Conservation (phyloP, 2,797 vertebrate species). For the Diplodus puntazzo region DNA sequence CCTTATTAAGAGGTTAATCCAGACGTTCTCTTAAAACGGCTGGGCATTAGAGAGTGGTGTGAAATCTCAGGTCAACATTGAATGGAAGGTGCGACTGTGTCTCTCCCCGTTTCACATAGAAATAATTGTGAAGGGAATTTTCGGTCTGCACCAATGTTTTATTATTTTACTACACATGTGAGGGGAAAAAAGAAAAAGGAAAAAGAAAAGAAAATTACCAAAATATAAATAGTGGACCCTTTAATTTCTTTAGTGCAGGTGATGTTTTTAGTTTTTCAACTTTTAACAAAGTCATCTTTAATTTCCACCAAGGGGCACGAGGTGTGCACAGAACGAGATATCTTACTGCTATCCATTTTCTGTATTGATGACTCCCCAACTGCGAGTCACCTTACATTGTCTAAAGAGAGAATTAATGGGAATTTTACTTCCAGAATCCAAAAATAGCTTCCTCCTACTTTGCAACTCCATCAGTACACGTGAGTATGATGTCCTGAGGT, state of each 20-base stretch:
- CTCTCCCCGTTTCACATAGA: background rate
- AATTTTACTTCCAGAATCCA: conserved; percentile 3
- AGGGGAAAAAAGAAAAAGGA: no score
- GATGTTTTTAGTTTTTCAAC: background rate
- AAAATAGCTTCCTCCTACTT: conserved; percentile 14
- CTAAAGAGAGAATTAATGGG: background rate
- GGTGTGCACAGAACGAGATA: background rate
- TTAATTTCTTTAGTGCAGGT: background rate
- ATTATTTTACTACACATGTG: no score
- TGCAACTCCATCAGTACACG: conserved; percentile 3
- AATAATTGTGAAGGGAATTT: background rate
- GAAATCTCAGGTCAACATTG: background rate
- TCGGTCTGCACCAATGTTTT: background rate
- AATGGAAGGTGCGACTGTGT: no score
- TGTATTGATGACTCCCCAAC: background rate
- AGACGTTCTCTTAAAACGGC: background rate
- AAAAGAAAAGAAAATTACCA: no score
- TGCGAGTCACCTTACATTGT: background rate
- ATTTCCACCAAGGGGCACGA: background rate
- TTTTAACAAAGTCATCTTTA: background rate
- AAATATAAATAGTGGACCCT: no score
- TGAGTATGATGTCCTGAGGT: background rate
- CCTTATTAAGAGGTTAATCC: background rate
- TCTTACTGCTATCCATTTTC: background rate
- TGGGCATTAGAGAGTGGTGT: background rate